Conservation (phyloP, 2,113 vertebrate species). For the Ariopsis seemanni region DNA sequence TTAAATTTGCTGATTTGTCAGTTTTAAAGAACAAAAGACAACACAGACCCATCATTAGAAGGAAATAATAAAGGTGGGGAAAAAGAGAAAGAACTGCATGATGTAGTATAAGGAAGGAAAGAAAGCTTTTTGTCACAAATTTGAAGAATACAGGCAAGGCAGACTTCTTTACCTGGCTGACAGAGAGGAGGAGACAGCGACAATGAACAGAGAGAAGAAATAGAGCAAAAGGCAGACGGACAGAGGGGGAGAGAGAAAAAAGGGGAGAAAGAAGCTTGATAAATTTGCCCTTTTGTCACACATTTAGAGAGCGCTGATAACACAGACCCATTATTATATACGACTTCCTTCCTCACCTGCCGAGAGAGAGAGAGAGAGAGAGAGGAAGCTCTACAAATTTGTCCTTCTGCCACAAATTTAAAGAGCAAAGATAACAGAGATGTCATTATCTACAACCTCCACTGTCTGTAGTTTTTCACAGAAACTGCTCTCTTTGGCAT, state of each 20-base stretch:
- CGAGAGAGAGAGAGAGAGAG: not conserved
- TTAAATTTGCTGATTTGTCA: constrained; percentile 12
- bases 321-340: constrained; percentile 22
- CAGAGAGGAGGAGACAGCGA: not conserved
- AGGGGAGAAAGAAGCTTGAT: not conserved
- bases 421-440: constrained; percentile 18
- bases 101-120: not conserved
- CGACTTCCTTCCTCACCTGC: not conserved
- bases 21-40: not conserved
- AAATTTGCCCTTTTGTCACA: constrained; percentile 30
- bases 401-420: constrained; percentile 1
- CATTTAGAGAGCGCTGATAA: constrained; percentile 7
- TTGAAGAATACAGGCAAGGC: not conserved
- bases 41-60: not conserved
- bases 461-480: not conserved
- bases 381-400: not conserved
- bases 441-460: not conserved
- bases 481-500: constrained; percentile 3
- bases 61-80: not conserved
- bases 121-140: not conserved
- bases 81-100: not conserved
- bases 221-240: not conserved
- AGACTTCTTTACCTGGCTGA: not conserved
- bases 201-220: not conserved
- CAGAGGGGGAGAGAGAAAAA: not conserved